These are phyloP conservation scores for Netta rufina DNA, from an alignment of 2,797 vertebrate species.

Conservation along the genomic window DNA sequence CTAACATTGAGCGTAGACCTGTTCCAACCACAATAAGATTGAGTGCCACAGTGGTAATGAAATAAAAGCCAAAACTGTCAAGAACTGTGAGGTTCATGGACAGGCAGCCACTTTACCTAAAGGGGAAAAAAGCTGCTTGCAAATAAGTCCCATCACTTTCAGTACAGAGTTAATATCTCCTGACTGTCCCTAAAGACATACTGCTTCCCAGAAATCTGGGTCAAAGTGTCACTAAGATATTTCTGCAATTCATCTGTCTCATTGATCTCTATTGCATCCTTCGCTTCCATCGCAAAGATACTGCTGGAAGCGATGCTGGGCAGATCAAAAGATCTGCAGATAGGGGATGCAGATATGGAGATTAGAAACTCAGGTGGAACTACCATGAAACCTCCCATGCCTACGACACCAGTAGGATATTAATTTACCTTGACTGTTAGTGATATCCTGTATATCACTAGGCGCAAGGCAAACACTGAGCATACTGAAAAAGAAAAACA, in stretches of 20 bases:
- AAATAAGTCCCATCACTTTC: not conserved
- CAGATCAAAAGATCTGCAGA: not conserved
- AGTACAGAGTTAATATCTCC: not conserved
- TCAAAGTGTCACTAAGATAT: not conserved
- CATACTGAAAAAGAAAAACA: not conserved
- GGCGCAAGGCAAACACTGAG: not conserved
- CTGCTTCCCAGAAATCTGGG: not conserved
- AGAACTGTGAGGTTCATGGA: not conserved
- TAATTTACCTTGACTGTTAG: not conserved
- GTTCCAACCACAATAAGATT: not conserved
- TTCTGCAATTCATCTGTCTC: not conserved
- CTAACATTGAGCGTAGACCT: not conserved
- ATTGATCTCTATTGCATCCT: not conserved
- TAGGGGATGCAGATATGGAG: not conserved
- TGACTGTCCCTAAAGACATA: not conserved
- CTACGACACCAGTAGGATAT: not conserved
- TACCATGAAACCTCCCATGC: not conserved
- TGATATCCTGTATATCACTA: not conserved
- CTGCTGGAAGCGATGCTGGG: not conserved
- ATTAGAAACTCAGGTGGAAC: not conserved
- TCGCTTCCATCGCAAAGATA: not conserved
- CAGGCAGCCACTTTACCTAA: not conserved
- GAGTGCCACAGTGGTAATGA: not conserved
- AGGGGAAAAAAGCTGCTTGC: not conserved
- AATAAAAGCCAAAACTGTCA: not conserved